Percentiles rank a stretch among this genome's conserved stretches.
phyloP scores from a whole-genome alignment of 1,140 invertebrate species.

The Yoshiicerus persimilis region DNA sequence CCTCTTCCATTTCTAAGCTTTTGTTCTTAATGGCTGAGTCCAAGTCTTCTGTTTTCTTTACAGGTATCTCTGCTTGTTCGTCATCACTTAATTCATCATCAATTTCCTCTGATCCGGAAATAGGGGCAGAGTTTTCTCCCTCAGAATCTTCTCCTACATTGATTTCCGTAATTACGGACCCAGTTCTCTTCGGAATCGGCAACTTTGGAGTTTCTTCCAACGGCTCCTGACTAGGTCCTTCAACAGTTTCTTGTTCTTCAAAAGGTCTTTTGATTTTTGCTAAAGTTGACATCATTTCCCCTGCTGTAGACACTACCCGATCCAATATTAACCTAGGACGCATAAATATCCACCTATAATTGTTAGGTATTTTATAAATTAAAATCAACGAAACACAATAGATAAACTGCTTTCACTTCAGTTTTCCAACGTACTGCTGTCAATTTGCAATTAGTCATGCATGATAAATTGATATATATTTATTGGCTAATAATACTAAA shows the following conservation, averaged over 20 bases:
- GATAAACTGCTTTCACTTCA: neutral
- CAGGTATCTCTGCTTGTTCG: neutral
- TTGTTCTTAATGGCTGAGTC: constrained; percentile 1
- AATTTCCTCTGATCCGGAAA: neutral
- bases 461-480: neutral
- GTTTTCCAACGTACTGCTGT: neutral
- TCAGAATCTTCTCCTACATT: neutral
- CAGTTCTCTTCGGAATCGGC: neutral
- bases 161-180: neutral
- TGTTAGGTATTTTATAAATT: neutral
- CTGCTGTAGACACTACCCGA: constrained; percentile 36
- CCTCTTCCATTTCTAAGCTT: neutral
- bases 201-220: neutral
- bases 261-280: neutral
- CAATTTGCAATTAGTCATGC: neutral
- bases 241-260: neutral
- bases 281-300: constrained; percentile 26
- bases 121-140: neutral
- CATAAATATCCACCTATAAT: neutral
- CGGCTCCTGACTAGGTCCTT: neutral
- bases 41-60: neutral
- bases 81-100: constrained; percentile 9
- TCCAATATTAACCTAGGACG: constrained; percentile 34
- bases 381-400: neutral
- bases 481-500: neutral